Conservation (phyloP, 2,888 invertebrate genomes). For the Galerucella nymphaeae region DNA sequence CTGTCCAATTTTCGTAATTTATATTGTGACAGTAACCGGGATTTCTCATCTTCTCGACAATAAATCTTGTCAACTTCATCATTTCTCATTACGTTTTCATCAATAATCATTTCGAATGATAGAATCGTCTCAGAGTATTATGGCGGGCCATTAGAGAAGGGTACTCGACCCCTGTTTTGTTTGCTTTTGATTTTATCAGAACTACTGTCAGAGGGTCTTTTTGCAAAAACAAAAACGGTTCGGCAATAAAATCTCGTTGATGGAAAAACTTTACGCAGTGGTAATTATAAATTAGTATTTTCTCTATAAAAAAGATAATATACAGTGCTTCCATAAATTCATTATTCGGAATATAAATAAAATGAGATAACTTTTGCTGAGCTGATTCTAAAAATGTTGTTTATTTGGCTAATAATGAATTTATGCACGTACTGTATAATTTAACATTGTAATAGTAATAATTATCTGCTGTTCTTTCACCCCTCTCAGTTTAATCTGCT, state of each 20-base stretch:
- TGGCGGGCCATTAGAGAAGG: slow-evolving; percentile 37
- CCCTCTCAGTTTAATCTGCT: slow-evolving; percentile 41
- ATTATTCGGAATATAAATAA: too few species aligned
- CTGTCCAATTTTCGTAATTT: slow-evolving; percentile 42
- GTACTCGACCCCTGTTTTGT: slow-evolving; percentile 40
- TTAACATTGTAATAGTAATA: slow-evolving; percentile 41
- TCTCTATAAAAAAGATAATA: neutral
- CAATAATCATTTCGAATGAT: slow-evolving; percentile 52
- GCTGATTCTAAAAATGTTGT: too few species aligned
- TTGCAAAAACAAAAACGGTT: slow-evolving; percentile 3
- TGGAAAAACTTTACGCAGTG: neutral
- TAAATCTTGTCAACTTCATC: slow-evolving; percentile 49
- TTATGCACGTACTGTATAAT: too few species aligned
- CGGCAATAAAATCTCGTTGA: neutral
- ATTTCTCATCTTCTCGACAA: slow-evolving; percentile 43
- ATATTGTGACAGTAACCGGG: slow-evolving; percentile 41
- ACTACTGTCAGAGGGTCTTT: slow-evolving; percentile 16
- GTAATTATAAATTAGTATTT: neutral
- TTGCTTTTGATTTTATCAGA: slow-evolving; percentile 44
- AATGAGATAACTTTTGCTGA: too few species aligned
- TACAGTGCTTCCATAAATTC: neutral
- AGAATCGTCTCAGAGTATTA: slow-evolving; percentile 39
- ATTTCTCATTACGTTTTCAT: slow-evolving; percentile 52
- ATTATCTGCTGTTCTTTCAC: slow-evolving; percentile 40
- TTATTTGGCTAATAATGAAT: too few species aligned